Conservation (phyloP, 92 coral and sea anemone genomes). For the Bergia sp. region DNA sequence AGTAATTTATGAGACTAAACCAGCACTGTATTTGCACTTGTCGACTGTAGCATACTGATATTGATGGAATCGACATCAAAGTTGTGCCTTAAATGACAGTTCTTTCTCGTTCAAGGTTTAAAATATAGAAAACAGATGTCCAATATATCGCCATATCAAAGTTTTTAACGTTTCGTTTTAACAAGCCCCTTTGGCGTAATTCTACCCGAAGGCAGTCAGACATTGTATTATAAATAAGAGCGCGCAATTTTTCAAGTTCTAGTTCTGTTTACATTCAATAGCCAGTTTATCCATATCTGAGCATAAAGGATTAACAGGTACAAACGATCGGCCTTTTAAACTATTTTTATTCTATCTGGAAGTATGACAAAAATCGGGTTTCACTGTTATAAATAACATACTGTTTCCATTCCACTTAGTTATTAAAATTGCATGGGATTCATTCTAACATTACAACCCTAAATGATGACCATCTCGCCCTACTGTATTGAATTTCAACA, state of each 20-base stretch:
- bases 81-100: neutral
- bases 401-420: neutral
- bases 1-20: neutral
- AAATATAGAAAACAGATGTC: neutral
- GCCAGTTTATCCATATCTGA: neutral
- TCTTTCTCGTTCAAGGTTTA: too few relatives aligned
- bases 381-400: constrained; percentile 11
- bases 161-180: neutral
- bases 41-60: neutral
- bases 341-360: constrained; percentile 3
- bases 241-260: neutral
- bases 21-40: neutral
- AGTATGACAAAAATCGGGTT: neutral
- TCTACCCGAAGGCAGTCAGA: neutral
- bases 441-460: neutral
- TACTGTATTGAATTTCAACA: constrained; percentile 12
- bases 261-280: neutral
- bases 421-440: neutral
- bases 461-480: constrained; percentile 5
- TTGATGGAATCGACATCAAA: too few relatives aligned
- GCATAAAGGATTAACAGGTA: neutral
- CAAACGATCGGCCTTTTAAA: neutral
- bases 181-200: neutral
- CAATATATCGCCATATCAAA: neutral
- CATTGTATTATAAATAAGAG: neutral